Evolutionary conservation across 2,888 invertebrate species (phyloP).

Genomic region (Carabus problematicus): DNA sequence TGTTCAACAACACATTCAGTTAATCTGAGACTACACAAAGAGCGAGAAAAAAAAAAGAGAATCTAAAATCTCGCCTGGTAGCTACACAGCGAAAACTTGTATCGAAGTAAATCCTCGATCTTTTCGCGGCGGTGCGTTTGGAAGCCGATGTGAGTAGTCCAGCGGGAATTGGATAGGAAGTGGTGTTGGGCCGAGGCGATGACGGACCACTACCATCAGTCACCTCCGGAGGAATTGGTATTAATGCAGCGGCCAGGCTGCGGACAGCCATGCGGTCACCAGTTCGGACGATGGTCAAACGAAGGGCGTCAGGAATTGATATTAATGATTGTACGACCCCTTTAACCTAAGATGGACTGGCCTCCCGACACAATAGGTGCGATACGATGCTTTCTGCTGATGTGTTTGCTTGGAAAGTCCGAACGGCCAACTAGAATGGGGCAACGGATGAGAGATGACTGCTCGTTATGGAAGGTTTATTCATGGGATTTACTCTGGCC

Average conservation of each 20-base stretch:
- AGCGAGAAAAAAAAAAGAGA: too few species aligned
- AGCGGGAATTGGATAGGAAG: constrained; percentile 4
- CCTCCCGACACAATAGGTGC: constrained; percentile 18
- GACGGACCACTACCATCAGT: constrained; percentile 60
- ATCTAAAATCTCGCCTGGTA: background rate
- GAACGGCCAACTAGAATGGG: background rate
- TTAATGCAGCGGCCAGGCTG: constrained; percentile 58
- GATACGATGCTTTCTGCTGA: constrained; percentile 5
- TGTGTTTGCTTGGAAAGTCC: constrained; percentile 1
- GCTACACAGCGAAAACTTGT: constrained; percentile 7
- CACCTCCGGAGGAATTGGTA: constrained; percentile 58
- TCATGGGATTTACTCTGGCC: constrained; percentile 26
- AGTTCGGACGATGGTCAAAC: constrained; percentile 10
- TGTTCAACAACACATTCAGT: too few species aligned
- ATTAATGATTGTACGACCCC: constrained; percentile 55
- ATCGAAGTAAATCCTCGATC: constrained; percentile 8
- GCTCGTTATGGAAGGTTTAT: constrained; percentile 39
- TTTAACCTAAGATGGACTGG: constrained; percentile 34
- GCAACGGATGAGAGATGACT: constrained; percentile 32
- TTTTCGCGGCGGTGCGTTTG: constrained; percentile 26
- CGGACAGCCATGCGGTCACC: constrained; percentile 53
- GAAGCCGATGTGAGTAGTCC: constrained; percentile 32
- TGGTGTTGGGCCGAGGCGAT: constrained; percentile 48
- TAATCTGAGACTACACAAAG: too few species aligned
- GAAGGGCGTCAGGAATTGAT: constrained; percentile 57